Evolutionary conservation across 2,113 vertebrate species (phyloP), one percentile per base, ranked within the genome.

Genomic region (Callopanchax toddi): DNA sequence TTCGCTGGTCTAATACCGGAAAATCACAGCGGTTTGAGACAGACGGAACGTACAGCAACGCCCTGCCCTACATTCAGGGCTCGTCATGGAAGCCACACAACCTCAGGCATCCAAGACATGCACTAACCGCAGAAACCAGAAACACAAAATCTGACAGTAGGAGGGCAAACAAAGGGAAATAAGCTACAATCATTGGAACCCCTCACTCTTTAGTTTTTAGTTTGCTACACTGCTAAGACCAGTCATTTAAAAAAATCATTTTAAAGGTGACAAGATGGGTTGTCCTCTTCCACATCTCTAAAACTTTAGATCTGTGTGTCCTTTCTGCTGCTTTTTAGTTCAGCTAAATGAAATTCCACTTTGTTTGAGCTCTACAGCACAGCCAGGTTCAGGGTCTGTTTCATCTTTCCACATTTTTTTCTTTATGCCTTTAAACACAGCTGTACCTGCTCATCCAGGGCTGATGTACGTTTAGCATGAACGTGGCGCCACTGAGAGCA

Each of bases 61-160:
- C 86, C 86, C 88, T 87, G 78, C 67, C 84, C 84, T 85, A 77
- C 46, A 82, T 81, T 78, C 83, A 78, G 82, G 78, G 62, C 55
- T 67, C 67, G 17, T 72, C 40, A 22, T 73, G 80, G 82, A 85
- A 89, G 81, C 87, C 87, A 70, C 79, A 56, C 48, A 50, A 89
- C 89, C 88, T 85, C 88, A 91, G 86, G 86, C 88, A 89, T 89
- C 77, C 82, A 65, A 3, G 62, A 75, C 81, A 83, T 83, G 65
- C 78, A 58, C 50, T 56, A 63, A 77, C 85, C 84, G 79, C 84
- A 85, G 64, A 79, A 32, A 60, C 59, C 76, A 71, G 76, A 70
- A 78, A 82, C 67, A 81, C 64, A 76, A 64, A 64, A 69, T 52
- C 72, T 70, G 79, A 84, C 74, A 83, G 76, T 86, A 60, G 44